A percentile compares a stretch with the other conserved stretches of the same genome.
Conservation (phyloP, 2,888 invertebrate species). For the Oasisia sp. region DNA sequence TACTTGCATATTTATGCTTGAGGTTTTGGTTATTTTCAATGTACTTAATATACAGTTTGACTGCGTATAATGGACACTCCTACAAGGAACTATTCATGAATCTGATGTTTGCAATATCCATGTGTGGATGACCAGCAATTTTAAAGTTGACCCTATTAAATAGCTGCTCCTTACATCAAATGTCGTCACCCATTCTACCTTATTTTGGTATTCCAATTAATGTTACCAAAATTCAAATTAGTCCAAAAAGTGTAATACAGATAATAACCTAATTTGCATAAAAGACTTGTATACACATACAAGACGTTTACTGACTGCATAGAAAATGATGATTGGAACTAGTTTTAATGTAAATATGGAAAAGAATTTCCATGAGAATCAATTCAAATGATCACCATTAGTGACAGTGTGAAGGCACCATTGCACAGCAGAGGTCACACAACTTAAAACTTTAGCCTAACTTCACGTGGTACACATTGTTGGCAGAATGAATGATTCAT, state of each 20-base stretch:
- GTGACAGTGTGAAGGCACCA: neutral
- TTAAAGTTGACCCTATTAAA: too few species aligned
- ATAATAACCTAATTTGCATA: neutral
- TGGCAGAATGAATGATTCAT: neutral
- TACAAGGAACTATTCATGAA: too few species aligned
- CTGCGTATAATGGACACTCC: neutral
- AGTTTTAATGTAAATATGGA: neutral
- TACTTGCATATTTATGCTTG: neutral
- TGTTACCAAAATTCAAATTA: neutral
- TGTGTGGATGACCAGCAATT: too few species aligned
- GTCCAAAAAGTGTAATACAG: neutral
- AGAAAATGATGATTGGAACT: neutral
- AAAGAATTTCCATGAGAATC: neutral
- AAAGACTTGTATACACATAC: neutral
- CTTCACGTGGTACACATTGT: neutral
- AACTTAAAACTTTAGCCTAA: neutral
- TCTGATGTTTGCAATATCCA: too few species aligned
- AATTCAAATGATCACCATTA: neutral
- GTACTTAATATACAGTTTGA: neutral
- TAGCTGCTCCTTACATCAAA: too few species aligned
- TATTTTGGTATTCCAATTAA: neutral
- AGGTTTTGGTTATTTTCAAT: neutral
- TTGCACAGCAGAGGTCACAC: neutral
- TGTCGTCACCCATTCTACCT: too few species aligned
- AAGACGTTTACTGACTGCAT: neutral